Evolutionary conservation across 2,797 vertebrate species (phyloP).

Genomic region (Squalus acanthias): DNA sequence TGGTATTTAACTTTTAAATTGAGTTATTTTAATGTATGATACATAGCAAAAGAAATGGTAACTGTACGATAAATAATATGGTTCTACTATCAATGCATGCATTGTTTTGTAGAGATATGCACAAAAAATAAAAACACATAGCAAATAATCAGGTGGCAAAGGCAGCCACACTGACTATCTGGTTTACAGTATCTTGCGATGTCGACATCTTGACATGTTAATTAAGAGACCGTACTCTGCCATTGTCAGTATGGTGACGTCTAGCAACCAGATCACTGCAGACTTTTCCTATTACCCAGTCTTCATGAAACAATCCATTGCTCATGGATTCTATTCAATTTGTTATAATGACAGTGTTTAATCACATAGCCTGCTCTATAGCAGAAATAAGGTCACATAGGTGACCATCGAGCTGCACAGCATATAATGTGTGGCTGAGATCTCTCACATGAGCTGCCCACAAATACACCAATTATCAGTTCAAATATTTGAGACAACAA

Average conservation of each 20-base stretch:
- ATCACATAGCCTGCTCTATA: constrained; percentile 55
- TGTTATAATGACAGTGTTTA: constrained; percentile 72
- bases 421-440: constrained; percentile 62
- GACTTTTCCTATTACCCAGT: constrained; percentile 52
- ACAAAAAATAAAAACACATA: not conserved
- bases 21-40: not conserved
- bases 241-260: constrained; percentile 50
- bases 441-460: constrained; percentile 50
- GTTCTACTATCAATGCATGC: not conserved
- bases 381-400: constrained; percentile 67
- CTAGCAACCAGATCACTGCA: constrained; percentile 58
- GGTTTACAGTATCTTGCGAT: constrained; percentile 40
- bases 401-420: constrained; percentile 61
- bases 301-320: constrained; percentile 63
- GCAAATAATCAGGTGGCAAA: constrained; percentile 1
- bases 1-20: not conserved
- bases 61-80: not conserved
- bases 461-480: not conserved
- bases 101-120: not conserved
- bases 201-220: constrained; percentile 59
- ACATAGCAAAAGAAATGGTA: not conserved
- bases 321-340: constrained; percentile 64
- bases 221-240: constrained; percentile 58
- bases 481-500: not conserved
- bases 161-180: constrained; percentile 13